These are phyloP conservation scores for Eulemur mongoz DNA, from an alignment of 2,797 vertebrate genomes.

Conservation along the genomic window DNA sequence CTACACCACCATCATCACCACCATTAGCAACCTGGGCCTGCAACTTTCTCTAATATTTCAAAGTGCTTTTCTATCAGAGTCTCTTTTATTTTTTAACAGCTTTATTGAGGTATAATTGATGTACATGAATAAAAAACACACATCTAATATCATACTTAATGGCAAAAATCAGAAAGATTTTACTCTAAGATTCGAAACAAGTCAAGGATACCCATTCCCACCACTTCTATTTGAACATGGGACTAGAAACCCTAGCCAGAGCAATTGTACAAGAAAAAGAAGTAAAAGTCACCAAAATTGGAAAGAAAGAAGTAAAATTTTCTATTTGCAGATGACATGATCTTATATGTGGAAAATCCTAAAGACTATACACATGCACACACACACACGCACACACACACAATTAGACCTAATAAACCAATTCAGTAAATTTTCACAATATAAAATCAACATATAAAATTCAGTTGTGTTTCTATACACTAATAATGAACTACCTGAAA, in stretches of 20 bases:
- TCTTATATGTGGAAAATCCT: background rate
- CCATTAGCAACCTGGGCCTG: background rate
- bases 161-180: background rate
- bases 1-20: background rate
- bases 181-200: background rate
- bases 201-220: background rate
- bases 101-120: background rate
- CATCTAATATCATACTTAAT: background rate
- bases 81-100: background rate
- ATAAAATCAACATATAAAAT: background rate
- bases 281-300: background rate
- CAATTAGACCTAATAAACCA: background rate
- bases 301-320: background rate
- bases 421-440: background rate
- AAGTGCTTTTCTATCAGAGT: background rate
- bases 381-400: background rate
- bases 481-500: background rate
- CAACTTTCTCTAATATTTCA: background rate
- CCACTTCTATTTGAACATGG: background rate
- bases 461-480: background rate
- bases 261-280: background rate
- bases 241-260: background rate
- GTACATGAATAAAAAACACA: background rate
- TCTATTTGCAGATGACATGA: background rate
- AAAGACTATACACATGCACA: background rate